Evolutionary conservation across 2,797 vertebrate species (phyloP).

Genomic region (Etheostoma nigrum): DNA sequence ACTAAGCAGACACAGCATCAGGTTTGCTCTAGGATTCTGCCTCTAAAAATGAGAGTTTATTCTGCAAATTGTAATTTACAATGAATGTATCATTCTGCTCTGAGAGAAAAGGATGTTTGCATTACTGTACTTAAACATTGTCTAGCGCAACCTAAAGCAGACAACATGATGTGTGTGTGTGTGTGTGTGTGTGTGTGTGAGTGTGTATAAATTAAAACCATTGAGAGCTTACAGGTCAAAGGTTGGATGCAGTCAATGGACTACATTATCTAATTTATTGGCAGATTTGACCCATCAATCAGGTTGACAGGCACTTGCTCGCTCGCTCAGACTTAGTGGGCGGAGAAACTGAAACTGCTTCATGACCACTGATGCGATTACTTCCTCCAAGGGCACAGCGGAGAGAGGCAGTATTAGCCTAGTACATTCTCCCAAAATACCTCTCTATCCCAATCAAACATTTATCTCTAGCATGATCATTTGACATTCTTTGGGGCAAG

Average conservation of each 20-base stretch:
- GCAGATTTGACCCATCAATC: conserved; percentile 70
- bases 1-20: neutral
- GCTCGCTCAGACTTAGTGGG: conserved; percentile 38
- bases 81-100: conserved; percentile 14
- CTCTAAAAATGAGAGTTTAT: conserved; percentile 24
- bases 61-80: conserved; percentile 29
- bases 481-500: neutral
- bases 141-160: conserved; percentile 14
- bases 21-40: conserved; percentile 30
- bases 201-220: conserved; percentile 56
- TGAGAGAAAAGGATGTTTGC: neutral
- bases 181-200: neutral
- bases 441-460: conserved; percentile 27
- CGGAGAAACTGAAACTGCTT: conserved; percentile 47
- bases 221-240: conserved; percentile 62
- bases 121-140: neutral
- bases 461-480: conserved; percentile 5
- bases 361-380: conserved; percentile 71
- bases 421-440: conserved; percentile 47
- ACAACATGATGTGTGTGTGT: neutral
- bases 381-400: conserved; percentile 53
- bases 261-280: conserved; percentile 57
- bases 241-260: conserved; percentile 51
- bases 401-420: conserved; percentile 43
- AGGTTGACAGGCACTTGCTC: conserved; percentile 52